Evolutionary conservation across 1,140 invertebrate species (phyloP).

Genomic region (Pantala flavescens): DNA sequence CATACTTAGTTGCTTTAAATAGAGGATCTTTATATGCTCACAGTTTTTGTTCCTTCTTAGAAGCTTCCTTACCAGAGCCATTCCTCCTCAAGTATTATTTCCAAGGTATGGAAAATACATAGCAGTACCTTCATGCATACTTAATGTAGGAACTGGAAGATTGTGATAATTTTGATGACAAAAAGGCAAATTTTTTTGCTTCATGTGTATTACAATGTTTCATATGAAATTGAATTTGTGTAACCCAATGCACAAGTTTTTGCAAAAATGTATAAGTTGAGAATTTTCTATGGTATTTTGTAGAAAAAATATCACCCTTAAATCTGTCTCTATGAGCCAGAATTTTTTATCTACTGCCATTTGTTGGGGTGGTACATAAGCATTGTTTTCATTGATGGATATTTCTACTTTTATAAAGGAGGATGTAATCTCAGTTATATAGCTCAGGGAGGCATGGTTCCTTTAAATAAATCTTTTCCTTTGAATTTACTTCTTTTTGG

Average conservation of each 20-base stretch:
- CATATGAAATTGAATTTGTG: background rate
- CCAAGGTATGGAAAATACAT: background rate
- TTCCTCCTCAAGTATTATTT: slow-evolving; percentile 2
- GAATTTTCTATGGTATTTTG: background rate
- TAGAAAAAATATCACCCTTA: background rate
- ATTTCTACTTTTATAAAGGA: slow-evolving; percentile 1
- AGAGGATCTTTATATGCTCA: background rate
- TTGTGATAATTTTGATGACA: background rate
- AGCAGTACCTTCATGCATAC: background rate
- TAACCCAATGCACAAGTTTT: background rate
- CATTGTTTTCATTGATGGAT: background rate
- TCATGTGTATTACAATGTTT: background rate
- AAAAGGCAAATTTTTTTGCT: background rate
- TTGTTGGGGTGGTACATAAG: background rate
- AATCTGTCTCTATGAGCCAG: slow-evolving; percentile 1
- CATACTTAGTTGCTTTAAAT: background rate
- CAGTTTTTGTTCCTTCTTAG: background rate
- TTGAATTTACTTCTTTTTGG: background rate
- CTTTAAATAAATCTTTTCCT: slow-evolving; percentile 7
- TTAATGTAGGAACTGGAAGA: no score
- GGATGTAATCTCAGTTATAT: background rate
- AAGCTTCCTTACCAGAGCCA: background rate
- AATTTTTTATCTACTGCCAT: background rate
- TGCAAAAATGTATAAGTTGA: background rate
- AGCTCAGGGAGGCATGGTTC: slow-evolving; percentile 6